Percentiles rank a stretch among this genome's conserved stretches.
phyloP scores from a whole-genome alignment of 1,140 invertebrate species.

The Eupeodes corollae region DNA sequence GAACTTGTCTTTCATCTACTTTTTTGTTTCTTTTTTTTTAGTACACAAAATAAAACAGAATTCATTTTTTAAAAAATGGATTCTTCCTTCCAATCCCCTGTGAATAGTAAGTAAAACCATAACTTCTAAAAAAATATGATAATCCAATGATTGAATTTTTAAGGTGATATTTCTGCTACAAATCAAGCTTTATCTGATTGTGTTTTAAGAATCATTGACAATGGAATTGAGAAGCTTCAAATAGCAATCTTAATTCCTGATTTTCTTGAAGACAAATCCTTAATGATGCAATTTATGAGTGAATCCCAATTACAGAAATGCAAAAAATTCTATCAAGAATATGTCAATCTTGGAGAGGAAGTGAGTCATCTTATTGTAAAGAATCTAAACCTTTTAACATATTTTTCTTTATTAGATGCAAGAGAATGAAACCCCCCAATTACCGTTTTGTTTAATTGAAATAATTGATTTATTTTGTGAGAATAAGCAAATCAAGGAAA shows the following conservation, averaged over 20 bases:
- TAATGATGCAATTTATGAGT: slow-evolving; percentile 1
- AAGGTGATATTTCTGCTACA: slow-evolving; percentile 5
- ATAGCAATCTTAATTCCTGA: slow-evolving; percentile 6
- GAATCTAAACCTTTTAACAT: no score
- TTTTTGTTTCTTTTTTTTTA: no score
- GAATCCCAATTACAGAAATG: neutral
- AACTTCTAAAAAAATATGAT: no score
- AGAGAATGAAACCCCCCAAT: neutral
- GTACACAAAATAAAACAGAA: no score
- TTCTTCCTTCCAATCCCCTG: no score
- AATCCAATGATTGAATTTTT: no score
- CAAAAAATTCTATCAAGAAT: neutral
- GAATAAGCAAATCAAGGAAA: slow-evolving; percentile 3
- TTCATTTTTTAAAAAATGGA: no score
- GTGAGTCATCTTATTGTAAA: no score
- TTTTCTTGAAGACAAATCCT: slow-evolving; percentile 4
- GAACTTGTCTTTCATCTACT: no score
- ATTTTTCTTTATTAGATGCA: neutral
- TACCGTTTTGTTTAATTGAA: slow-evolving; percentile 4
- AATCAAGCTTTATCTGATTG: slow-evolving; percentile 3
- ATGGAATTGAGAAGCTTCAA: slow-evolving; percentile 7
- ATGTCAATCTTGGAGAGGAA: neutral
- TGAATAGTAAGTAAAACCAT: no score
- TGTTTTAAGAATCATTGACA: slow-evolving; percentile 5
- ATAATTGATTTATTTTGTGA: slow-evolving; percentile 10